These are phyloP conservation scores for Drosophila rhopaloa DNA, from an alignment of 1,140 invertebrate genomes.

Conservation along the genomic window DNA sequence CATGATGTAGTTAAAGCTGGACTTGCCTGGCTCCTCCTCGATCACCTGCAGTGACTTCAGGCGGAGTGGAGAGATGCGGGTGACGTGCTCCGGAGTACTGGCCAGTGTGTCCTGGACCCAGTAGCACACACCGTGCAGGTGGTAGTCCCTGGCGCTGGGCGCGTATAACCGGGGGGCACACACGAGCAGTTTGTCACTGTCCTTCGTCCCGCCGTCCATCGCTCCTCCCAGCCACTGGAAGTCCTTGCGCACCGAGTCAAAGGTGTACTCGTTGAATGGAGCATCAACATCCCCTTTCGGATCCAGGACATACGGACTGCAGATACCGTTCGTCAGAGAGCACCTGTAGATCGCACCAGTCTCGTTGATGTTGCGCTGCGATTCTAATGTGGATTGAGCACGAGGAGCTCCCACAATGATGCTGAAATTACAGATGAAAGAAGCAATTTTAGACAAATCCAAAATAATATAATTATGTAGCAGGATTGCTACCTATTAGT, in stretches of 20 bases:
- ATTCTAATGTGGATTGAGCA: slow-evolving; percentile 77
- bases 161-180: slow-evolving; percentile 77
- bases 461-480: too few species aligned
- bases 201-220: slow-evolving; percentile 77
- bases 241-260: slow-evolving; percentile 69
- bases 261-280: slow-evolving; percentile 53
- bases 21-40: slow-evolving; percentile 14
- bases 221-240: slow-evolving; percentile 79
- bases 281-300: slow-evolving; percentile 48
- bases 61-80: slow-evolving; percentile 71
- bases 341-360: slow-evolving; percentile 82
- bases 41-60: slow-evolving; percentile 52
- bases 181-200: slow-evolving; percentile 74
- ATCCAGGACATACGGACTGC: slow-evolving; percentile 76
- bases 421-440: slow-evolving; percentile 28
- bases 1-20: slow-evolving; percentile 85
- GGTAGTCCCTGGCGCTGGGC: slow-evolving; percentile 59
- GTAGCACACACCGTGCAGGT: slow-evolving; percentile 85
- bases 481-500: too few species aligned
- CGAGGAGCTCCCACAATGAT: slow-evolving; percentile 81
- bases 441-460: too few species aligned
- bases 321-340: slow-evolving; percentile 45
- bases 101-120: slow-evolving; percentile 72
- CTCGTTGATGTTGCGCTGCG: slow-evolving; percentile 75
- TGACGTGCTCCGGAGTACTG: slow-evolving; percentile 59